These are phyloP conservation scores for Crocallis elinguaria DNA, from an alignment of 2,888 invertebrate genomes.

Conservation along the genomic window DNA sequence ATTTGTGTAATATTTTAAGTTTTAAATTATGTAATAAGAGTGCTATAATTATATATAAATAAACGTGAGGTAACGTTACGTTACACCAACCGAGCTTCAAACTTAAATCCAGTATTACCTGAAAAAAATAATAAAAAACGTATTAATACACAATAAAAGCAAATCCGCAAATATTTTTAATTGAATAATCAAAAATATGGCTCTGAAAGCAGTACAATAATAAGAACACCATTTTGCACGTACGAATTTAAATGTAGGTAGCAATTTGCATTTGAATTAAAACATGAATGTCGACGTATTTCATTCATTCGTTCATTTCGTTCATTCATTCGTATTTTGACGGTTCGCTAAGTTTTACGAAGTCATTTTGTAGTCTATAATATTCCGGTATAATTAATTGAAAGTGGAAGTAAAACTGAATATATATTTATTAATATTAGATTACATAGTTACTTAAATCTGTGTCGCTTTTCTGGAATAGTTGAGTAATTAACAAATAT, in stretches of 20 bases:
- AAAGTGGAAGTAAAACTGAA: too few relatives aligned
- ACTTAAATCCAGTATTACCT: not conserved
- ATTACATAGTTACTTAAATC: too few relatives aligned
- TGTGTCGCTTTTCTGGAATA: too few relatives aligned
- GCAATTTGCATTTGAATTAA: constrained; percentile 70
- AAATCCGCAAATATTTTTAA: not conserved
- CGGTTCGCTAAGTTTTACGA: constrained; percentile 13
- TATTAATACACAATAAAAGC: not conserved
- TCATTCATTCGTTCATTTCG: constrained; percentile 45
- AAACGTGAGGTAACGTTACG: too few relatives aligned
- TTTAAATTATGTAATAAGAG: too few relatives aligned
- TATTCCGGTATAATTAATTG: not conserved
- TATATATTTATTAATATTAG: too few relatives aligned
- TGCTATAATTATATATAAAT: too few relatives aligned
- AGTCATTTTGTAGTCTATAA: not conserved
- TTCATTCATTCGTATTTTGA: constrained; percentile 14
- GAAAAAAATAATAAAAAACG: constrained; percentile 17
- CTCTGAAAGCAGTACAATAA: constrained; percentile 34
- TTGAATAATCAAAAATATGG: not conserved
- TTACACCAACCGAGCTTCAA: not conserved
- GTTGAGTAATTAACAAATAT: too few relatives aligned
- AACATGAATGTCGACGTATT: constrained; percentile 45
- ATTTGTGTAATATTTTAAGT: too few relatives aligned
- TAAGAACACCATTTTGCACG: constrained; percentile 43
- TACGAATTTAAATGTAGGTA: constrained; percentile 56